Evolutionary conservation across 2,797 vertebrate genomes (phyloP).

Genomic region (Delichon dasypus): DNA sequence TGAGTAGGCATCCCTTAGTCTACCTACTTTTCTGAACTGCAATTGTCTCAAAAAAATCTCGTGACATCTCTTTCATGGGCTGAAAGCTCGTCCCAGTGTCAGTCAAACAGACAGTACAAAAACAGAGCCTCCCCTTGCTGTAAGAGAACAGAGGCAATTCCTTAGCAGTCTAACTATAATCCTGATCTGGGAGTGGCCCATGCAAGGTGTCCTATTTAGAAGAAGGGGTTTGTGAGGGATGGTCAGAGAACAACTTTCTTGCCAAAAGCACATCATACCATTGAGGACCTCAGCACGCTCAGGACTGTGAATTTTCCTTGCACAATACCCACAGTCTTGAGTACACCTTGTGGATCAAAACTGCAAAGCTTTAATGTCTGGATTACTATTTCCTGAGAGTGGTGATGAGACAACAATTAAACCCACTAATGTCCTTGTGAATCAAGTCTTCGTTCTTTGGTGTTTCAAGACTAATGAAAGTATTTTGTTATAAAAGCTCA

Average conservation of each 20-base stretch:
- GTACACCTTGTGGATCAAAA: background rate
- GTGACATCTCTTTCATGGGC: background rate
- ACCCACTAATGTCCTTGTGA: background rate
- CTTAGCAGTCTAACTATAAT: background rate
- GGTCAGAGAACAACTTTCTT: background rate
- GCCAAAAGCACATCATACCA: background rate
- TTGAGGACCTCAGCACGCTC: background rate
- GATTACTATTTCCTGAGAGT: background rate
- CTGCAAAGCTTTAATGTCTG: background rate
- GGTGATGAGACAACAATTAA: background rate
- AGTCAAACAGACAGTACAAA: conserved; percentile 8
- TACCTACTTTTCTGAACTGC: background rate
- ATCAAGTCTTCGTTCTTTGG: background rate
- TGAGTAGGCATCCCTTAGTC: conserved; percentile 16
- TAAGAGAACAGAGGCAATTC: background rate
- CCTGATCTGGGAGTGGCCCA: background rate
- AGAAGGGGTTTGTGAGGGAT: background rate
- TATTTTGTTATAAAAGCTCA: background rate
- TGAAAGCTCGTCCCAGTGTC: background rate
- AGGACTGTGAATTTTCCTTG: background rate
- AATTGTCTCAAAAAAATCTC: conserved; percentile 32
- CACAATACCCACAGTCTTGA: background rate
- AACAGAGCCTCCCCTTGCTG: background rate
- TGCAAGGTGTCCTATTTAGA: background rate
- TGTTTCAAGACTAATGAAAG: background rate